Evolutionary conservation across 2,888 invertebrate species (phyloP), one percentile per base, ranked within the genome.

Genomic region (Coleophora deauratella): DNA sequence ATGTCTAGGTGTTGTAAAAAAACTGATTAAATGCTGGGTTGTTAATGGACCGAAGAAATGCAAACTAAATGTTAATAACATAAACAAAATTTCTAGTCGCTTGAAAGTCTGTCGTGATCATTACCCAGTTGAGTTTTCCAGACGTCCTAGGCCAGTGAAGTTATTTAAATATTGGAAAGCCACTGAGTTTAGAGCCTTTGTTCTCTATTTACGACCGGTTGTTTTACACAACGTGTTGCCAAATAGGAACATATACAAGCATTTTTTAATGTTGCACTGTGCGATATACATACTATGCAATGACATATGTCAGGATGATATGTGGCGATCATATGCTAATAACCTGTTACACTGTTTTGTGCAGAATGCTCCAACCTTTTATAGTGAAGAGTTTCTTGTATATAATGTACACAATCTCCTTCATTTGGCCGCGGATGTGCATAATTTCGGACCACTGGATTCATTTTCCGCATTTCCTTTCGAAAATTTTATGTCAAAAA

Each of bases 121-220:
- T 27, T 33, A 41, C 14, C 37, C 41, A 14, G 27, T 13, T 15
- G 41, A 41, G 27, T 41, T 37, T 31, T 41, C 31, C 6, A 41
- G 37, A 12, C 13, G 13, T 33, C 33, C 33, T 33, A 27, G 28
- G 27, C 2, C 39, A 15, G 14, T 15, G 33, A 39, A 32, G 15
- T 32, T 31, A 31, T 38, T 43, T 4, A 44, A 44, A 40, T 44
- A 40, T 40, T 44, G 44, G 40, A 37, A 44, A 40, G 44, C 40
- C 9, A 44, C 44, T 7, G 44, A 44, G 27, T 44, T 40, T 27
- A 34, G 44, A 37, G 37, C 40, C 30, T 43, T 31, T 35, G 38
- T 39, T 35, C 33, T 33, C 33, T 33, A 33, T 33, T 33, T 40
- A 14, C 35, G 40, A 27, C 40, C 40, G 9, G 35, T 40, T 14